Base-by-base conservation (phyloP, 2,797 vertebrate genomes). In the Ambastaia sidthimunki region DNA sequence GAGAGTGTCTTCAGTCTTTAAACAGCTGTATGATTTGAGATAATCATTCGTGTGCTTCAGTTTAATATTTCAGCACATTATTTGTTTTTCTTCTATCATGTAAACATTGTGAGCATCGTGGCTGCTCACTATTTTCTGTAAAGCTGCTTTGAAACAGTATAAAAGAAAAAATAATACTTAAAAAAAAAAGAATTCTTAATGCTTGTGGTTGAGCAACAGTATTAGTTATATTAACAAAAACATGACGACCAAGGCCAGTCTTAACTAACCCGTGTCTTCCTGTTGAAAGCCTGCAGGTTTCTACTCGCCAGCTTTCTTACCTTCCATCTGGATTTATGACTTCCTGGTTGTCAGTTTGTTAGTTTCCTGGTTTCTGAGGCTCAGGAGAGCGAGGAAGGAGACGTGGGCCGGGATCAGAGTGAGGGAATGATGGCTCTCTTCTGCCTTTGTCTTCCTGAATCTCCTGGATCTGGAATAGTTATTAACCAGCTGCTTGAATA, bases 401-500 rank as follows among this genome's bases (percentile, higher is more conserved):
- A 23, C 89, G 89, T 89, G 87, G 89, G 82, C 86, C 88, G 71
- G 85, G 89, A 89, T 93, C 88, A 90, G 88, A 89, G 83, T 85
- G 15, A 84, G 90, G 86, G 92, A 92, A 94, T 92, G 91, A 91
- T 91, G 93, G 81, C 88, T 92, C 91, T 91, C 89, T 89, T 87
- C 87, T 87, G 79, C 74, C 92, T 93, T 93, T 92, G 91, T 93
- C 80, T 87, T 90, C 90, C 89, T 90, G 89, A 89, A 90, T 88
- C 90, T 80, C 73, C 68, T 80, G 75, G 78, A 85, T 87, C 84
- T 90, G 88, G 89, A 88, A 93, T 90, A 93, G 92, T 92, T 93
- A 94, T 94, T 93, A 93, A 93, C 90, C 85, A 90, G 91, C 91
- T 87, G 88, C 89, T 89, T 94, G 91, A 94, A 94, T 94, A 92